Conservation (phyloP, 2,888 invertebrate genomes). For the Drosophila leonis region DNA sequence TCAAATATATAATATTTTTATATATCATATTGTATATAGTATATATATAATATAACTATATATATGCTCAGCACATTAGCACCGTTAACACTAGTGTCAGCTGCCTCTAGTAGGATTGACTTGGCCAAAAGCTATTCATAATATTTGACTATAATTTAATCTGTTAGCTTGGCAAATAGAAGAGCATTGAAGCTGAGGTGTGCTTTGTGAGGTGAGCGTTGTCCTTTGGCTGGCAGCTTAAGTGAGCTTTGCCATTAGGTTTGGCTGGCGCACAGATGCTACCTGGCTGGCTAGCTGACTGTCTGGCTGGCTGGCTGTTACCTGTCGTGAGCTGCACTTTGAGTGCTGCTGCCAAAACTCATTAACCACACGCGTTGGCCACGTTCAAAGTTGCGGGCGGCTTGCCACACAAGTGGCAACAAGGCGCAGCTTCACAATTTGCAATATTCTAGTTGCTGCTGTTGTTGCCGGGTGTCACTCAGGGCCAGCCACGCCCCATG, state of each 20-base stretch:
- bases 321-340: constrained; percentile 38
- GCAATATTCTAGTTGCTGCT: constrained; percentile 16
- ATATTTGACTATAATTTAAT: constrained; percentile 11
- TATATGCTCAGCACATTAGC: not conserved
- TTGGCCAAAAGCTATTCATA: not conserved
- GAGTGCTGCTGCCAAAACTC: constrained; percentile 64
- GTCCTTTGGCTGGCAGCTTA: constrained; percentile 37
- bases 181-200: constrained; percentile 22
- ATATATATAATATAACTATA: not conserved
- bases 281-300: constrained; percentile 9
- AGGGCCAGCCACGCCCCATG: constrained; percentile 8
- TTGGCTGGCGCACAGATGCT: constrained; percentile 50
- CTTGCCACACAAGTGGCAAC: constrained; percentile 26
- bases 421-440: constrained; percentile 20
- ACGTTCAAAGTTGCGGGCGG: constrained; percentile 23
- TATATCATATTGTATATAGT: no score
- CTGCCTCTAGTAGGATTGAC: not conserved
- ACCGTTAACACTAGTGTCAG: not conserved
- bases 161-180: constrained; percentile 1
- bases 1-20: no score
- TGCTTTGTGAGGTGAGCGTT: not conserved
- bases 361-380: constrained; percentile 51
- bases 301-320: constrained; percentile 16
- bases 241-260: constrained; percentile 61
- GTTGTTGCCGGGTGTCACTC: constrained; percentile 37